Evolutionary conservation across 2,797 vertebrate species (phyloP).

Genomic region (Cirrhinus molitorella): DNA sequence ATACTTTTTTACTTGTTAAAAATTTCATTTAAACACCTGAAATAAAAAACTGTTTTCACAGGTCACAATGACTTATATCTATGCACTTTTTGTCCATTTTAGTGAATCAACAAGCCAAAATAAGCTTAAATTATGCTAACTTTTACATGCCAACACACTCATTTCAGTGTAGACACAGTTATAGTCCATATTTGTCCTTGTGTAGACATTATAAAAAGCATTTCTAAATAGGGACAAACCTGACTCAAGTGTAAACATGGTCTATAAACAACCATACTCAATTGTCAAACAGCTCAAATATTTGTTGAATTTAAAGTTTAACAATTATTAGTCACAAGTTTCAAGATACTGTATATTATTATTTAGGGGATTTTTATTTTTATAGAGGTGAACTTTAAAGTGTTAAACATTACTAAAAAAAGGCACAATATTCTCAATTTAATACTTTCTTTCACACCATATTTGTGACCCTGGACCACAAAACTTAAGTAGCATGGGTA

Average conservation of each 20-base stretch:
- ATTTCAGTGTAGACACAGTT: background rate
- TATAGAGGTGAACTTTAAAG: background rate
- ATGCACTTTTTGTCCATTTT: background rate
- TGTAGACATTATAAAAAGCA: slow-evolving; percentile 2
- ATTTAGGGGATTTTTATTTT: background rate
- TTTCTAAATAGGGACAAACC: background rate
- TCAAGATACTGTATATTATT: background rate
- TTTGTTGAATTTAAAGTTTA: background rate
- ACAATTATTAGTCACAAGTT: background rate
- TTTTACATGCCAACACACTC: background rate
- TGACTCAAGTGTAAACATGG: background rate
- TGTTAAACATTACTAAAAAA: background rate
- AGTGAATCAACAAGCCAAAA: background rate
- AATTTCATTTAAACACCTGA: background rate
- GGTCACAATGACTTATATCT: background rate
- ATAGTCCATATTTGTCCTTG: background rate
- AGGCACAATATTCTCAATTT: background rate
- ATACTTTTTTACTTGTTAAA: background rate
- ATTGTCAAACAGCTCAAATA: slow-evolving; percentile 6
- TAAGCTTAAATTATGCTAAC: background rate
- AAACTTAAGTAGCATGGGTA: too few relatives aligned
- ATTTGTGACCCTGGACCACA: background rate
- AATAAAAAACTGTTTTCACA: background rate
- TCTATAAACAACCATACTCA: background rate
- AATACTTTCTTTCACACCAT: background rate